phyloP scores from a whole-genome alignment of 2,113 vertebrate species.

The Castor canadensis region DNA sequence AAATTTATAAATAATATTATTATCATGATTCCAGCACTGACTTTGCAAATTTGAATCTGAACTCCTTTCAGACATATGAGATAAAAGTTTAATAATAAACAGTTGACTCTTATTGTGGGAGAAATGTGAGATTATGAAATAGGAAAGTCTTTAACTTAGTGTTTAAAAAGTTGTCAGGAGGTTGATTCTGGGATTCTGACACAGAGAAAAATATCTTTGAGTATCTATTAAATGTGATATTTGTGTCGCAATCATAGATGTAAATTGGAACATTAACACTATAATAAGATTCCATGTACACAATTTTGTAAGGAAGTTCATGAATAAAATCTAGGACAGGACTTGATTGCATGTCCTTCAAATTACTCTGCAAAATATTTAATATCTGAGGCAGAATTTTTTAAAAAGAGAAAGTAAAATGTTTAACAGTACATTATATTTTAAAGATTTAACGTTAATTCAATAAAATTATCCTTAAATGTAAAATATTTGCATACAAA shows the following conservation, averaged over 20 bases:
- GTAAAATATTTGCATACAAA: not conserved
- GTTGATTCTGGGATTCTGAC: not conserved
- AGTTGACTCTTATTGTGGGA: not conserved
- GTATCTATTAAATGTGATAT: not conserved
- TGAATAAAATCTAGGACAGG: not conserved
- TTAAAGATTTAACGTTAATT: not conserved
- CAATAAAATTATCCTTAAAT: not conserved
- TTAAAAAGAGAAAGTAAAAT: not conserved
- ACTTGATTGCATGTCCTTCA: not conserved
- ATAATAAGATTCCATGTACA: not conserved
- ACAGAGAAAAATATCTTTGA: not conserved
- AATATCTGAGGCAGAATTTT: not conserved
- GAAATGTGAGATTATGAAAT: not conserved
- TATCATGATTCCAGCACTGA: not conserved
- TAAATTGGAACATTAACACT: not conserved
- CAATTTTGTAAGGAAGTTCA: not conserved
- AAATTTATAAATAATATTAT: not conserved
- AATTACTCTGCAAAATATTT: not conserved
- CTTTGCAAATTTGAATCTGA: not conserved
- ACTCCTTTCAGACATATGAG: not conserved
- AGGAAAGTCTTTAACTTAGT: not conserved
- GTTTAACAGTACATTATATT: not conserved
- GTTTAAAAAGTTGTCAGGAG: not conserved
- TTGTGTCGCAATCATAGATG: not conserved
- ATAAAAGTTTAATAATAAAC: not conserved